These are phyloP conservation scores for Mercenaria mercenaria DNA, from an alignment of 1,140 invertebrate genomes.

Conservation along the genomic window DNA sequence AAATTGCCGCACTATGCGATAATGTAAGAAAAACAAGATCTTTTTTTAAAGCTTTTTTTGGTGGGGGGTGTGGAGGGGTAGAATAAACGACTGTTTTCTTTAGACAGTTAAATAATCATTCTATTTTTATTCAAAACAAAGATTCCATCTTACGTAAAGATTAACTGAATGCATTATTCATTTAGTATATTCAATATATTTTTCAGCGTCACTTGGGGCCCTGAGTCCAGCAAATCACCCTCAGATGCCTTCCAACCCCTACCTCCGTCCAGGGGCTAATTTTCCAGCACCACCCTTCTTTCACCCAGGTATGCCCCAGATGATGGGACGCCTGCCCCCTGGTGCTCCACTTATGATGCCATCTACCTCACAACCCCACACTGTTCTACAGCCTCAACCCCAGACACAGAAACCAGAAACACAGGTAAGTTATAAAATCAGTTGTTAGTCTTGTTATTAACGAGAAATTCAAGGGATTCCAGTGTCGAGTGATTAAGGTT, in stretches of 20 bases:
- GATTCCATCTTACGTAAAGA: too few relatives aligned
- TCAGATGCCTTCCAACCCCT: conserved; percentile 90
- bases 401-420: conserved; percentile 77
- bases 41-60: too few relatives aligned
- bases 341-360: conserved; percentile 64
- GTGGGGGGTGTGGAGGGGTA: too few relatives aligned
- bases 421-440: conserved; percentile 73
- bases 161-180: too few relatives aligned
- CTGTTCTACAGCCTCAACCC: conserved; percentile 63
- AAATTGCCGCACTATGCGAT: too few relatives aligned
- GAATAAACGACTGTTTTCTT: too few relatives aligned
- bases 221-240: conserved; percentile 90
- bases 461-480: too few relatives aligned
- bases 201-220: conserved; percentile 88
- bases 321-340: conserved; percentile 74
- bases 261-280: conserved; percentile 86
- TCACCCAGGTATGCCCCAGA: conserved; percentile 80
- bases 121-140: too few relatives aligned
- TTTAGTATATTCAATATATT: neutral
- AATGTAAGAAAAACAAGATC: too few relatives aligned
- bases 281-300: conserved; percentile 87
- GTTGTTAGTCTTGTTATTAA: too few relatives aligned
- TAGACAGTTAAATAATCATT: too few relatives aligned
- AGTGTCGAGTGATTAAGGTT: too few relatives aligned
- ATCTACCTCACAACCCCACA: conserved; percentile 72